These are phyloP conservation scores for Synchiropus splendidus DNA, from an alignment of 2,113 vertebrate species.

Conservation along the genomic window DNA sequence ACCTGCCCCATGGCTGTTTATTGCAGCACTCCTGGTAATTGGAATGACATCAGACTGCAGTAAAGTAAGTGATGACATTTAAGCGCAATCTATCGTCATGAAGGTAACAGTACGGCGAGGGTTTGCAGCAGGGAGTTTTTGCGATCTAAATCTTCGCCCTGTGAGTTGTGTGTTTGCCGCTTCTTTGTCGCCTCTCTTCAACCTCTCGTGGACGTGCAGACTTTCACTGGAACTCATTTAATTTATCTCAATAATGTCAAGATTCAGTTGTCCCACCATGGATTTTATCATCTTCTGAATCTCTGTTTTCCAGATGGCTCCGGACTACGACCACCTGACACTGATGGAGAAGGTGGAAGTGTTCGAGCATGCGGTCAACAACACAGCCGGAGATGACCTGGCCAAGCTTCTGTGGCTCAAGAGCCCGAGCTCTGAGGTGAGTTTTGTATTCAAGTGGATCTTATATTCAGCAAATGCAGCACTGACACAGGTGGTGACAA, in stretches of 20 bases:
- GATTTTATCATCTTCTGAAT: not conserved
- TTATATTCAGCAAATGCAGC: not conserved
- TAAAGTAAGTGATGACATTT: constrained; percentile 7
- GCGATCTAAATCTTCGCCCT: too few relatives aligned
- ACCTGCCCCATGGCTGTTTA: not conserved
- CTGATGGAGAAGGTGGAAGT: constrained; percentile 99
- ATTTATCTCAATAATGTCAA: too few relatives aligned
- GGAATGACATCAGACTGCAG: constrained; percentile 2
- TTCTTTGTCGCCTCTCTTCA: too few relatives aligned
- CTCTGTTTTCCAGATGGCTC: constrained; percentile 80
- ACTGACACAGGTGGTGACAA: too few relatives aligned
- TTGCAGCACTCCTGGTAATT: not conserved
- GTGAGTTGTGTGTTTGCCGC: too few relatives aligned
- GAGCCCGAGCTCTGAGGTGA: constrained; percentile 95
- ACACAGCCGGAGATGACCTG: constrained; percentile 93
- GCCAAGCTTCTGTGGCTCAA: constrained; percentile 96
- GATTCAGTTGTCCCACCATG: too few relatives aligned
- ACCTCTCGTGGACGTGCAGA: too few relatives aligned
- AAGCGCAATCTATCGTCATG: not conserved
- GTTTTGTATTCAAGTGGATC: not conserved
- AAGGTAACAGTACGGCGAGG: too few relatives aligned
- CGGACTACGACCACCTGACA: constrained; percentile 96
- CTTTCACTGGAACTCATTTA: too few relatives aligned
- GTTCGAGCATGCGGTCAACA: constrained; percentile 96
- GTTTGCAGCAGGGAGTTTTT: too few relatives aligned